Evolutionary conservation across 2,113 vertebrate genomes (phyloP), one percentile per base, ranked within the genome.

Genomic region (Cyprinodon tularosa): DNA sequence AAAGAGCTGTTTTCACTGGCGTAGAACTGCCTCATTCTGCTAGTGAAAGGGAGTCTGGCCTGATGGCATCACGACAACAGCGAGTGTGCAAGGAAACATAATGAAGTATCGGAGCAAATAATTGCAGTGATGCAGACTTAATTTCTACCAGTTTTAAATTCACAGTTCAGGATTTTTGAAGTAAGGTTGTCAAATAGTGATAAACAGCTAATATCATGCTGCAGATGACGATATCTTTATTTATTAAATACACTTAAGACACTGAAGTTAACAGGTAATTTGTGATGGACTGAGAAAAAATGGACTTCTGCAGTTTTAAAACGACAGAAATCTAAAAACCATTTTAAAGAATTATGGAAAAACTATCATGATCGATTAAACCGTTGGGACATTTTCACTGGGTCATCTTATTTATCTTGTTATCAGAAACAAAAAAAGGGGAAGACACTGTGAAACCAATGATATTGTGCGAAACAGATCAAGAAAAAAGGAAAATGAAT

Each of bases 1-100:
- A 76, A 70, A 68, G 77, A 62, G 45, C 72, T 83, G 76, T 81
- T 89, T 83, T 81, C 38, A 88, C 87, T 93, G 88, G 88, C 89
- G 13, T 81, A 72, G 77, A 57, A 3, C 75, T 22, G 85, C 53
- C 84, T 83, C 59, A 40, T 85, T 87, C 79, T 83, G 82, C 74
- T 81, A 71, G 78, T 88, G 86, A 87, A 87, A 86, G 80, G 53
- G 76, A 66, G 84, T 76, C 72, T 84, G 68, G 75, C 50, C 73
- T 86, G 75, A 84, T 86, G 84, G 80, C 79, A 85, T 40, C 39
- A 75, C 76, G 85, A 90, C 76, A 86, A 85, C 80, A 67, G 70
- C 47, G 71, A 83, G 66, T 63, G 63, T 75, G 65, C 44, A 68
- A 72, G 71, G 81, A 82, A 69, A 80, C 71, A 76, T 47, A 62